Conservation (phyloP, 2,888 invertebrate species). For the Drosophila greeni region DNA sequence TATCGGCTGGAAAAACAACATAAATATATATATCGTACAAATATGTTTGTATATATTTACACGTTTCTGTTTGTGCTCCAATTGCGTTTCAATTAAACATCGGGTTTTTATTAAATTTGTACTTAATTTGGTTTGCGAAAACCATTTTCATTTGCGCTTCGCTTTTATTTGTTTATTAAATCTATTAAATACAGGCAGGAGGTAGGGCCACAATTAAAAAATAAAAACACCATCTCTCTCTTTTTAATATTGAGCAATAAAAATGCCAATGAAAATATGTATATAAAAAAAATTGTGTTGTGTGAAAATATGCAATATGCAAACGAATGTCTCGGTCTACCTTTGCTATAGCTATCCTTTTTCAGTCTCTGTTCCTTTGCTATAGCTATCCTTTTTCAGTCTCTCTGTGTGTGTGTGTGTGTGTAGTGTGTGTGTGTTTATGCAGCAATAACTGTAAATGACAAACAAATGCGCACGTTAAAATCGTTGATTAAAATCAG, state of each 20-base stretch:
- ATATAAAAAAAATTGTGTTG: conserved; percentile 32
- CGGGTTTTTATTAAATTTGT: conserved; percentile 27
- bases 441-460: conserved; percentile 54
- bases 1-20: conserved; percentile 3
- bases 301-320: conserved; percentile 35
- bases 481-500: conserved; percentile 62
- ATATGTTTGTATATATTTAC: background rate
- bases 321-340: conserved; percentile 19
- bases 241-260: conserved; percentile 44
- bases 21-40: background rate
- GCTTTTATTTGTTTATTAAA: conserved; percentile 46
- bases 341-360: background rate
- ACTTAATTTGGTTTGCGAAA: conserved; percentile 30
- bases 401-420: no score
- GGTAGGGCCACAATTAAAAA: background rate
- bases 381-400: background rate
- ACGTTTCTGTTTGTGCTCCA: conserved; percentile 7
- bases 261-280: conserved; percentile 18
- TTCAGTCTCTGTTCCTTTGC: background rate
- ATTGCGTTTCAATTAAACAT: conserved; percentile 35
- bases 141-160: conserved; percentile 29
- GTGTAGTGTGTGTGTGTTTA: conserved; percentile 33
- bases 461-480: conserved; percentile 56
- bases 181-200: conserved; percentile 33
- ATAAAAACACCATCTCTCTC: no score